A percentile compares a stretch with the other conserved stretches of the same genome.
These are phyloP conservation scores for Cantharis flavilabris DNA, from an alignment of 2,888 invertebrate genomes.

Conservation along the genomic window DNA sequence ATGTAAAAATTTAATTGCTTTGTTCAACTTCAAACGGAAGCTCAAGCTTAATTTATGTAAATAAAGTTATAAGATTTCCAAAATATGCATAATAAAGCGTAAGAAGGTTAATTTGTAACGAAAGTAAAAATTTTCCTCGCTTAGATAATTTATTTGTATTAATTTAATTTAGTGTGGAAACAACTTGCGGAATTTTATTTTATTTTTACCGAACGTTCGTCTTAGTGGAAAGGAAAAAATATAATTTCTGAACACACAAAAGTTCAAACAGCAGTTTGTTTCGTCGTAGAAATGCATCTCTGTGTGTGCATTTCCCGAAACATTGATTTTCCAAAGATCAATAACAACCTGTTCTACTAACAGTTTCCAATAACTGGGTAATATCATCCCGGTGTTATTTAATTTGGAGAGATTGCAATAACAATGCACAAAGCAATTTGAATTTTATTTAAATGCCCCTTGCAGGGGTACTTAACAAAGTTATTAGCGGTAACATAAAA, in stretches of 20 bases:
- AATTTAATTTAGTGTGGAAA: neutral
- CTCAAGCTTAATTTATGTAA: neutral
- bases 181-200: neutral
- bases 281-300: neutral
- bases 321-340: neutral
- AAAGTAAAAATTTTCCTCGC: neutral
- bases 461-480: neutral
- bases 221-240: neutral
- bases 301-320: neutral
- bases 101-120: neutral
- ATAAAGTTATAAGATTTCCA: neutral
- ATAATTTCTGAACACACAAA: neutral
- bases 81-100: neutral
- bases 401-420: neutral
- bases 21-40: neutral
- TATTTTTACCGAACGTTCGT: neutral
- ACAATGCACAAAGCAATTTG: neutral
- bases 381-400: neutral
- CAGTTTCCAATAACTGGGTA: neutral
- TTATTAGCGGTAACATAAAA: neutral
- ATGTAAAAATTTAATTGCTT: neutral
- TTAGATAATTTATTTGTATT: neutral
- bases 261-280: neutral
- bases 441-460: neutral
- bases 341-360: neutral